These are phyloP conservation scores for Diarsia rubi DNA, from an alignment of 2,888 invertebrate genomes.

Conservation along the genomic window DNA sequence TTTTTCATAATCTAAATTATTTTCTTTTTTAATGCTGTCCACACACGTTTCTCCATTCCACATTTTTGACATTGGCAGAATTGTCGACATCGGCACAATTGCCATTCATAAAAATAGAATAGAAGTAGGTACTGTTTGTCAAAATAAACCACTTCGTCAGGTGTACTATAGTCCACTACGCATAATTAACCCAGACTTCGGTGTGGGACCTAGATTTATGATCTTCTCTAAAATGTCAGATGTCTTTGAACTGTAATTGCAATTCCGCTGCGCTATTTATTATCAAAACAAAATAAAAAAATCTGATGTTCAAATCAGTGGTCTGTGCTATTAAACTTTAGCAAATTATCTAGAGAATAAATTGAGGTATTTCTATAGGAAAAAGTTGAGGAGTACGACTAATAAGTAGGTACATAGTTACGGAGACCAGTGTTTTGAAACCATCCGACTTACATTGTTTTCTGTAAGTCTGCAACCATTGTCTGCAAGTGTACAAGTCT, in stretches of 20 bases:
- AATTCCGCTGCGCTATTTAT: neutral
- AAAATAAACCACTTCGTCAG: neutral
- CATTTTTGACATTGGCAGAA: too few species aligned
- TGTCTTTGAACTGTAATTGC: conserved; percentile 32
- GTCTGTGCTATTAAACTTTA: neutral
- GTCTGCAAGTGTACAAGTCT: neutral
- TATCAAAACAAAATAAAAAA: conserved; percentile 18
- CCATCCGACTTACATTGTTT: neutral
- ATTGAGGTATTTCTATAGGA: neutral
- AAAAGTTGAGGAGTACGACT: neutral
- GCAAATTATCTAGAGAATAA: neutral
- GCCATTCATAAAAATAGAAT: too few species aligned
- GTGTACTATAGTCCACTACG: neutral
- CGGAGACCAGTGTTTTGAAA: neutral
- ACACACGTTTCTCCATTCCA: too few species aligned
- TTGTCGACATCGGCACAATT: too few species aligned
- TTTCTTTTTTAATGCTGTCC: too few species aligned
- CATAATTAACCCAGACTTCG: neutral
- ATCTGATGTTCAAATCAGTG: neutral
- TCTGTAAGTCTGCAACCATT: neutral
- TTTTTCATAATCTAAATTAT: too few species aligned
- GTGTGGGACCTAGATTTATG: conserved; percentile 7
- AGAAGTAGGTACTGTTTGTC: neutral
- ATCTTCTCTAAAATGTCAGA: conserved; percentile 17
- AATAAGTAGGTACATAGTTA: neutral